Percentiles rank a stretch among this genome's conserved stretches.
Conservation (phyloP, 2,797 vertebrate species). For the Dendrocincla tyrannina region DNA sequence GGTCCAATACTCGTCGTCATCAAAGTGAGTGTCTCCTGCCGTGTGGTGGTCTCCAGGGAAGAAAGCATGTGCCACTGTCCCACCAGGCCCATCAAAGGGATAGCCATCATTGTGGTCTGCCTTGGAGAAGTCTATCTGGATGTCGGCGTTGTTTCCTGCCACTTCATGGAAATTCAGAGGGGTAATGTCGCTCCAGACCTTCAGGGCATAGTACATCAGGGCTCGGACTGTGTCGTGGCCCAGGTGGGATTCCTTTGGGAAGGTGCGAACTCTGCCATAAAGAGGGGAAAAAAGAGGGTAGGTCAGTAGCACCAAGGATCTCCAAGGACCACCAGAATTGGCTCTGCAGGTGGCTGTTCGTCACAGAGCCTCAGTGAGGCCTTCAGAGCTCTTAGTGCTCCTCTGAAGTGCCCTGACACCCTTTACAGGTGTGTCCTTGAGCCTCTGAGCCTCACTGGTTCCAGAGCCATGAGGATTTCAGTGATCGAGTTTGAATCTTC, state of each 20-base stretch:
- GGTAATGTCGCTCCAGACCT: conserved; percentile 95
- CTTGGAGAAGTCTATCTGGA: conserved; percentile 96
- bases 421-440: background rate
- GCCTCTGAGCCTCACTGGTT: background rate
- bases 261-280: conserved; percentile 85
- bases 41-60: conserved; percentile 89
- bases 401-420: background rate
- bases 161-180: conserved; percentile 95
- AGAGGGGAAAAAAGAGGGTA: background rate
- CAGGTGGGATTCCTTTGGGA: conserved; percentile 88
- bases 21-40: conserved; percentile 93
- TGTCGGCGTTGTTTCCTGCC: conserved; percentile 89
- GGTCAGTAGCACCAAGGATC: background rate
- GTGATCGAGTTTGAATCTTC: background rate
- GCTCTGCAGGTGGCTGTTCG: background rate
- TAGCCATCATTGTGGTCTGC: conserved; percentile 89
- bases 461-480: background rate
- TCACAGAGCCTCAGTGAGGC: background rate
- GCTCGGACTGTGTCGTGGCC: conserved; percentile 92
- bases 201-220: conserved; percentile 95
- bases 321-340: background rate
- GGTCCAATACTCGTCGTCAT: conserved; percentile 94
- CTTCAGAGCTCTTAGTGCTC: rapidly evolving
- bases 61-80: conserved; percentile 94
- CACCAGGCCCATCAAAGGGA: conserved; percentile 93